Base-by-base conservation (phyloP, 2,113 vertebrate genomes). In the Tor tambroides region DNA sequence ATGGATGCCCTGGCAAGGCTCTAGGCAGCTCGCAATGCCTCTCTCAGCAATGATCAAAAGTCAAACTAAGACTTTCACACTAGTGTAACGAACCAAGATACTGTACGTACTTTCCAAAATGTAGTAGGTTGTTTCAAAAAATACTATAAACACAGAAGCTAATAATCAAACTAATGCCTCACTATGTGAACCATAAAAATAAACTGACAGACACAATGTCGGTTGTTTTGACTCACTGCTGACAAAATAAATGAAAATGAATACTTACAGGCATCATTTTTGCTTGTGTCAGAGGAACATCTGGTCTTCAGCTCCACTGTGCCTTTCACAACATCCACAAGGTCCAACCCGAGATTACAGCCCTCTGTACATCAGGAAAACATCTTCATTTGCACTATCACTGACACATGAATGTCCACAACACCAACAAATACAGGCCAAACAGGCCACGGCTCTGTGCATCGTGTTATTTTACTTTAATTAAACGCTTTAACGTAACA, bases 211-310 rank as follows among this genome's bases (percentile, higher is more conserved):
- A 54, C 0, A 17, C 51, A 19, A 54, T 19, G 19, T 19, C 5
- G 5, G 2, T n/a, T 61, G 32, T 32, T 41, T 38, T 79, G 30
- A 23, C 15, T 23, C 76, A 19, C n/a, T n/a, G n/a, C n/a, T n/a
- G n/a, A n/a, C n/a, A n/a, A n/a, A n/a, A n/a, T n/a, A n/a, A n/a
- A 19, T 54, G n/a, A n/a, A n/a, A 54, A 49, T 7, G n/a, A 51
- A 74, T 80, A 88, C 89, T 89, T 76, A 90, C 88, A 46, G 89
- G 89, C 89, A 90, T 90, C 89, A 90, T 90, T 12, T 86, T 90
- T 38, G 35, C 86, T 80, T 67, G 41, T 71, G 86, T 89, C 84
- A 87, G 84, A 89, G 89, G 59, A 87, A 86, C 89, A 90, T 90
- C 86, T 86, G 89, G 84, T 46, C 67, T 67, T 82, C 28, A 51